Conservation (phyloP, 2,888 invertebrate species). For the Napeogenes sylphis region DNA sequence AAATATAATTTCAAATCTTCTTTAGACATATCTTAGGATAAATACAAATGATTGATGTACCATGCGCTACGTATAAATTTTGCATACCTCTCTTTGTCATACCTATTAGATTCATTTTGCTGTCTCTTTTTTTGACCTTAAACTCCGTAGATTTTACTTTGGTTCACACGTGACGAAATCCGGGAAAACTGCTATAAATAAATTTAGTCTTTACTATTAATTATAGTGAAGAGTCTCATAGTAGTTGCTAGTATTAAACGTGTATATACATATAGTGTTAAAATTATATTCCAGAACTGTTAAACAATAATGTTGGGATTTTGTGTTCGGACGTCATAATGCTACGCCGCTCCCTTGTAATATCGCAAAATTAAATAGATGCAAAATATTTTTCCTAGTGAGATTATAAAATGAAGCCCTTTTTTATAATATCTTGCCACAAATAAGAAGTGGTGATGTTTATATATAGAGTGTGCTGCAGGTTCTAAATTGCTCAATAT, state of each 20-base stretch:
- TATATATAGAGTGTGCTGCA: slow-evolving; percentile 56
- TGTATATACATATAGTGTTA: background rate
- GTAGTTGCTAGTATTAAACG: background rate
- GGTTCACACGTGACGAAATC: slow-evolving; percentile 36
- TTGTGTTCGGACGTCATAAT: slow-evolving; percentile 1
- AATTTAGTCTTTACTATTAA: slow-evolving; percentile 8
- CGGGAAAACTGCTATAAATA: slow-evolving; percentile 26
- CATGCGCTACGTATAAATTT: slow-evolving; percentile 42
- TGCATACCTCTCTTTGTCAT: slow-evolving; percentile 46
- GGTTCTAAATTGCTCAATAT: slow-evolving; percentile 65
- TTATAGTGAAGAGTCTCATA: background rate
- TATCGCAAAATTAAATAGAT: background rate
- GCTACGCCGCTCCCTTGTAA: background rate
- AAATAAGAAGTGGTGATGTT: slow-evolving; percentile 40
- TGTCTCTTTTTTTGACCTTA: slow-evolving; percentile 64
- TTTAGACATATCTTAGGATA: slow-evolving; percentile 30
- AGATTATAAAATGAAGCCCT: slow-evolving; percentile 1
- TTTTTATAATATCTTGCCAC: slow-evolving; percentile 2
- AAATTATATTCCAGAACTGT: background rate
- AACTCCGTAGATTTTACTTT: slow-evolving; percentile 52
- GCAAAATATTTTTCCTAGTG: slow-evolving; percentile 9
- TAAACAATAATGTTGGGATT: background rate
- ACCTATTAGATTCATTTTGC: slow-evolving; percentile 33
- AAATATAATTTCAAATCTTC: slow-evolving; percentile 12
- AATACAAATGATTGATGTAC: slow-evolving; percentile 7